Evolutionary conservation across 1,140 invertebrate species (phyloP).

Genomic region (Drosophila teissieri): DNA sequence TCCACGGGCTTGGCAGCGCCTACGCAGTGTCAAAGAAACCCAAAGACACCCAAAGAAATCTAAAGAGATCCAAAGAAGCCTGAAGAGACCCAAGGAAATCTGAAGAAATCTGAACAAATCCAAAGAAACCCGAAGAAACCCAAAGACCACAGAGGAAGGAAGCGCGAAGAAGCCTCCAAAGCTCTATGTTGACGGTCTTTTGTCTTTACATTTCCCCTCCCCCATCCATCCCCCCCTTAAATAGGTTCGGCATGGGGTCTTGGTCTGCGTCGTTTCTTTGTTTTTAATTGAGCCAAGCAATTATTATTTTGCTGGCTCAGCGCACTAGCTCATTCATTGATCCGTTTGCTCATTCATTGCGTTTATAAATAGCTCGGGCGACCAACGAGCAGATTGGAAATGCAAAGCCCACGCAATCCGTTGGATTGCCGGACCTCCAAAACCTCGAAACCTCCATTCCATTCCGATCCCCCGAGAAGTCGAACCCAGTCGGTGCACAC

Average conservation of each 20-base stretch:
- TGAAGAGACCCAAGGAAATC: constrained; percentile 11
- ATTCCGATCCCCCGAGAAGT: constrained; percentile 9
- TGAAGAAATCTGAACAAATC: neutral
- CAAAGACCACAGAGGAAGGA: constrained; percentile 13
- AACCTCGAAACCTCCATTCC: constrained; percentile 9
- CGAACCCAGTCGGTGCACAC: constrained; percentile 24
- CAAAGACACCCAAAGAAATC: constrained; percentile 15
- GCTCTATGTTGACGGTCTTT: constrained; percentile 30
- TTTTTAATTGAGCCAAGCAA: constrained; percentile 81
- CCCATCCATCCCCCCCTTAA: neutral
- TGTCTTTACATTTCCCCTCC: constrained; percentile 20
- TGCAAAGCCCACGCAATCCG: constrained; percentile 61
- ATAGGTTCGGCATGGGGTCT: constrained; percentile 45
- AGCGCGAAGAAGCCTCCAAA: constrained; percentile 17
- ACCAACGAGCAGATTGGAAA: constrained; percentile 63
- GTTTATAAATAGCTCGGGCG: constrained; percentile 69
- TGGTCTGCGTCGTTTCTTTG: constrained; percentile 4
- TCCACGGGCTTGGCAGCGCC: constrained; percentile 61
- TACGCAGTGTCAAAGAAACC: constrained; percentile 66
- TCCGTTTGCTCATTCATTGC: constrained; percentile 51
- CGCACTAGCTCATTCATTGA: constrained; percentile 57
- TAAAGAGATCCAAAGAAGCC: constrained; percentile 3
- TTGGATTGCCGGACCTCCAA: constrained; percentile 27
- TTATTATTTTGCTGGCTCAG: constrained; percentile 63
- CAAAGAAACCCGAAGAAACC: constrained; percentile 8